Percentiles rank a stretch among this genome's conserved stretches.
Conservation (phyloP, 1,140 invertebrate species). For the Mactra quadrangularis region DNA sequence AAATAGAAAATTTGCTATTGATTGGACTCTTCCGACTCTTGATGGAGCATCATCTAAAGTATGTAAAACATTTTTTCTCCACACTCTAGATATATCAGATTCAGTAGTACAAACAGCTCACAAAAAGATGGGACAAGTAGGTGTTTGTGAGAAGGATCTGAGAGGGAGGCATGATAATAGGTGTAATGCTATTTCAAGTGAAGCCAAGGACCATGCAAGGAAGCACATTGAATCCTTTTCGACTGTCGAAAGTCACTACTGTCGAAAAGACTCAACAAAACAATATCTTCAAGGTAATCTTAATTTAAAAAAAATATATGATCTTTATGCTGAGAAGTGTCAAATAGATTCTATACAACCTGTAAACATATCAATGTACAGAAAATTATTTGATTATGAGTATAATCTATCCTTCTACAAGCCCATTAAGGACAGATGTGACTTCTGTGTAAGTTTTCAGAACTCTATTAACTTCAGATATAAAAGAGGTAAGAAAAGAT, state of each 20-base stretch:
- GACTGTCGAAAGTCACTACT: slow-evolving; percentile 33
- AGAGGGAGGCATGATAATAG: slow-evolving; percentile 14
- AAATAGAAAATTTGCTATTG: neutral
- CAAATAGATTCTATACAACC: neutral
- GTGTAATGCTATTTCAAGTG: neutral
- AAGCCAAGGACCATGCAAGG: neutral
- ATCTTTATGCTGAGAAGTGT: neutral
- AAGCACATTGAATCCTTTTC: slow-evolving; percentile 26
- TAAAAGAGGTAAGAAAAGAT: neutral
- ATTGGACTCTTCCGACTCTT: neutral
- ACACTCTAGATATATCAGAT: slow-evolving; percentile 15
- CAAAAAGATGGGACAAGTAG: neutral
- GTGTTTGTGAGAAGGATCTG: neutral
- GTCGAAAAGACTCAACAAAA: slow-evolving; percentile 27
- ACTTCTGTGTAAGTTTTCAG: slow-evolving; percentile 1
- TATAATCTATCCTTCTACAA: slow-evolving; percentile 11
- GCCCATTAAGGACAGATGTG: slow-evolving; percentile 36
- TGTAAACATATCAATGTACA: slow-evolving; percentile 4
- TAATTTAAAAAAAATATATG: slow-evolving; percentile 23
- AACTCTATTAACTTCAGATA: neutral
- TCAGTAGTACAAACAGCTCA: slow-evolving; percentile 4
- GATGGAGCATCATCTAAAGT: neutral
- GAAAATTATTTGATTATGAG: slow-evolving; percentile 12
- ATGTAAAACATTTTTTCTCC: slow-evolving; percentile 48
- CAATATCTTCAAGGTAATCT: slow-evolving; percentile 8